A percentile compares a stretch with the other conserved stretches of the same genome.
Evolutionary conservation across 2,113 vertebrate genomes (phyloP).

Genomic region (Psephotus haematonotus): DNA sequence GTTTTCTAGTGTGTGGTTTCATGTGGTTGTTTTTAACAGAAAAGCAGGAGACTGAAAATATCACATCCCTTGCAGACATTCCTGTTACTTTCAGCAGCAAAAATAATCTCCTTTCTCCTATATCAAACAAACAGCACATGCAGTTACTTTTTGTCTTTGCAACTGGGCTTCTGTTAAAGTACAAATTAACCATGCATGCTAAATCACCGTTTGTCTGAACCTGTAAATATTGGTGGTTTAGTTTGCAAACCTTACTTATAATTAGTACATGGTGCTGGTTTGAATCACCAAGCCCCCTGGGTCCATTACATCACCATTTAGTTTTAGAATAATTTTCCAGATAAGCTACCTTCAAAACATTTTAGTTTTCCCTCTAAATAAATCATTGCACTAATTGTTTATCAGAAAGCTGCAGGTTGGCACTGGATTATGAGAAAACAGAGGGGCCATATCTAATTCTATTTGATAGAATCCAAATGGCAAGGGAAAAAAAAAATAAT

Average conservation of each 20-base stretch:
- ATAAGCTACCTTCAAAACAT: not conserved
- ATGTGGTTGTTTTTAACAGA: not conserved
- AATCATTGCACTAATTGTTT: slow-evolving; percentile 45
- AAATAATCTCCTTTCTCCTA: not conserved
- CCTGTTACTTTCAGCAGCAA: not conserved
- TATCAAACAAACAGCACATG: not conserved
- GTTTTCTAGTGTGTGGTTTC: not conserved
- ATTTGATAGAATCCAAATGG: not conserved
- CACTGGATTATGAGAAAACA: not conserved
- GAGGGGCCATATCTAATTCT: not conserved
- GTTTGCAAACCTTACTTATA: slow-evolving; percentile 11
- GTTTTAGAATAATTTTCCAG: slow-evolving; percentile 46
- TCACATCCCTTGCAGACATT: not conserved
- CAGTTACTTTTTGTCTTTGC: not conserved
- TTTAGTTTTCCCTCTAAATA: slow-evolving; percentile 18
- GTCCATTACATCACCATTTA: not conserved
- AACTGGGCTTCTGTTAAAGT: not conserved
- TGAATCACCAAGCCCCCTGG: not conserved
- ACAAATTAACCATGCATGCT: not conserved
- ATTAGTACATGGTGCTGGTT: not conserved
- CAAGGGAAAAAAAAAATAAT: not conserved
- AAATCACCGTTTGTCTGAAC: slow-evolving; percentile 27
- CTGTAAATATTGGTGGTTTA: not conserved
- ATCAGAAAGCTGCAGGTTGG: slow-evolving; percentile 20
- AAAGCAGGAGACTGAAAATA: not conserved